Conservation (phyloP, 1,140 invertebrate genomes). For the Bombus pascuorum region DNA sequence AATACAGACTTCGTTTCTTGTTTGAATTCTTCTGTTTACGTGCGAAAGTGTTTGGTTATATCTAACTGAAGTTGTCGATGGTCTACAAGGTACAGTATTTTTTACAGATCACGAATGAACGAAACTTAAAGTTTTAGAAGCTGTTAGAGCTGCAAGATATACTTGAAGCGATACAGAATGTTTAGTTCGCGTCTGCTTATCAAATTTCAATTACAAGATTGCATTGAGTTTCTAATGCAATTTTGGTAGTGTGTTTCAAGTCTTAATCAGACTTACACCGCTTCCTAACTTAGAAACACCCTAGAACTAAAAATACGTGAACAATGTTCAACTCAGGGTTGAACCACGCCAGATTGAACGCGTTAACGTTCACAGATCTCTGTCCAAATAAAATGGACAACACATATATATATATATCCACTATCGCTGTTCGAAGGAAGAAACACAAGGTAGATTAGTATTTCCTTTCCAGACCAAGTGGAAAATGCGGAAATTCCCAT, state of each 20-base stretch:
- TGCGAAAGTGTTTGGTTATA: not conserved
- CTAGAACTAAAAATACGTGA: not conserved
- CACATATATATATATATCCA: not conserved
- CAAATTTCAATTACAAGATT: not conserved
- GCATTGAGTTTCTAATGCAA: not conserved
- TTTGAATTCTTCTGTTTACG: not conserved
- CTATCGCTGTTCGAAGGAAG: slow-evolving; percentile 1
- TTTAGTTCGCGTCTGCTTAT: not conserved
- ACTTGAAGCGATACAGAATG: not conserved
- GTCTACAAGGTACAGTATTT: not conserved
- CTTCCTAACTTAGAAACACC: not conserved
- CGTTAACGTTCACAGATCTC: not conserved
- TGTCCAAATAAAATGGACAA: not conserved
- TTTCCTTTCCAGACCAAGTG: not conserved
- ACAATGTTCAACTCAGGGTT: not conserved
- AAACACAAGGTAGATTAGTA: slow-evolving; percentile 25
- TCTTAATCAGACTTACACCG: not conserved
- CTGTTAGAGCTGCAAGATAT: not conserved
- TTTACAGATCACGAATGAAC: not conserved
- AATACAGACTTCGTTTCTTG: not conserved
- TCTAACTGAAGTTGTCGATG: not conserved
- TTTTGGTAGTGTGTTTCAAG: not conserved
- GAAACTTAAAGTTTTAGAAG: not conserved
- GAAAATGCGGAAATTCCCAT: slow-evolving; percentile 3
- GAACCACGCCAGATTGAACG: slow-evolving; percentile 26